phyloP scores from a whole-genome alignment of 2,888 invertebrate species.

The Habrosyne pyritoides region DNA sequence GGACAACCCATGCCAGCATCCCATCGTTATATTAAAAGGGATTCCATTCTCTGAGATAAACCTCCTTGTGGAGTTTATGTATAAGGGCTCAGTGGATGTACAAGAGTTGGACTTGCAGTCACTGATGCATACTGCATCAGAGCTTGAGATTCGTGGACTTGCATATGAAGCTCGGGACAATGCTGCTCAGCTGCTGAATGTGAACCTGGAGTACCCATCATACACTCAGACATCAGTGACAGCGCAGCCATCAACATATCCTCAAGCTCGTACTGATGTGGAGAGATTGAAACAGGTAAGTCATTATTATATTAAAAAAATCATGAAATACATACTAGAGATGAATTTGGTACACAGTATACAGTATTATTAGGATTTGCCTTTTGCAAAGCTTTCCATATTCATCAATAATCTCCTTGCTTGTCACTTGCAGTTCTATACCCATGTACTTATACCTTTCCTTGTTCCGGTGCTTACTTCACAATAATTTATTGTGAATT shows the following conservation, averaged over 20 bases:
- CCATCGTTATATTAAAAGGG: slow-evolving; percentile 88
- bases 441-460: no score
- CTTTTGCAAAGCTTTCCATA: no score
- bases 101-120: slow-evolving; percentile 85
- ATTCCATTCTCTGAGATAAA: slow-evolving; percentile 87
- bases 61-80: slow-evolving; percentile 87
- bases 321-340: no score
- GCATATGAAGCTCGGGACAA: slow-evolving; percentile 84
- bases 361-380: no score
- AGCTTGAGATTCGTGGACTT: slow-evolving; percentile 86
- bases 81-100: slow-evolving; percentile 87
- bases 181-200: slow-evolving; percentile 80
- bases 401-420: no score
- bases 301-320: slow-evolving; percentile 14
- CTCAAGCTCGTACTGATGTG: slow-evolving; percentile 72
- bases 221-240: slow-evolving; percentile 61
- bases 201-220: slow-evolving; percentile 78
- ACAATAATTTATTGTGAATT: no score
- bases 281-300: slow-evolving; percentile 78
- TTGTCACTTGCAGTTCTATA: no score
- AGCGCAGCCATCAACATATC: slow-evolving; percentile 45
- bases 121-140: slow-evolving; percentile 86
- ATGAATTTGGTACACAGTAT: no score
- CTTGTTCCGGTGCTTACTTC: no score
- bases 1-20: slow-evolving; percentile 89